A percentile compares a stretch with the other conserved stretches of the same genome.
Conservation (phyloP, 2,113 vertebrate species). For the Oryzias javanicus region DNA sequence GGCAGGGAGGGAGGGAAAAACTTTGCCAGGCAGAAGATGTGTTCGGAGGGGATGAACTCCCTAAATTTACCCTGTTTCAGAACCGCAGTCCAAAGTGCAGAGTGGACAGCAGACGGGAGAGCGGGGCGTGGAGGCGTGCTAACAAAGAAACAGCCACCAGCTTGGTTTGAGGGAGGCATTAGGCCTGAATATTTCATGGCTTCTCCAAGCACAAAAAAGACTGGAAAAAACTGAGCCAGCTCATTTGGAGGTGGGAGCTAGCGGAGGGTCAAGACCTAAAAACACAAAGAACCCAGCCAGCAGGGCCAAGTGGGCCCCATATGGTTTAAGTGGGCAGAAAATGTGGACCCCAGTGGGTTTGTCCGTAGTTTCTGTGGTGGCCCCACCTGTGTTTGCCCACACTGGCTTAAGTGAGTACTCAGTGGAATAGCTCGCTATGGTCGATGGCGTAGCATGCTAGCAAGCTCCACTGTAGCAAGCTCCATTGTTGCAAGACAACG, state of each 20-base stretch:
- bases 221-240: conserved; percentile 84
- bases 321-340: no score
- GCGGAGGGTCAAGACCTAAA: conserved; percentile 84
- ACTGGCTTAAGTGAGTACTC: no score
- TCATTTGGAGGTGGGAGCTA: conserved; percentile 55
- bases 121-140: conserved; percentile 70
- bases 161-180: conserved; percentile 90
- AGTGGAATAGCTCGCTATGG: no score
- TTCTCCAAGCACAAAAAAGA: conserved; percentile 93
- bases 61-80: conserved; percentile 17
- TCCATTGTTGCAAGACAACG: no score
- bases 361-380: no score
- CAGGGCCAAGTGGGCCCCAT: conserved; percentile 61
- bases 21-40: conserved; percentile 31
- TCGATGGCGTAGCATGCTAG: no score
- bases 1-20: conserved; percentile 42
- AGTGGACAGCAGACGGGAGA: conserved; percentile 48
- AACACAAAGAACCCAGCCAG: conserved; percentile 75
- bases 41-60: conserved; percentile 31
- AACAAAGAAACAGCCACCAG: conserved; percentile 96
- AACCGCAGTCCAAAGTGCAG: conserved; percentile 41
- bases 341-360: no score
- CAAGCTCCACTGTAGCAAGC: no score
- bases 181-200: conserved; percentile 96
- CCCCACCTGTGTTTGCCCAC: no score